These are phyloP conservation scores for Bolinopsis microptera DNA, from an alignment of 37 sponge, comb jelly and placozoan genomes.

Conservation along the genomic window DNA sequence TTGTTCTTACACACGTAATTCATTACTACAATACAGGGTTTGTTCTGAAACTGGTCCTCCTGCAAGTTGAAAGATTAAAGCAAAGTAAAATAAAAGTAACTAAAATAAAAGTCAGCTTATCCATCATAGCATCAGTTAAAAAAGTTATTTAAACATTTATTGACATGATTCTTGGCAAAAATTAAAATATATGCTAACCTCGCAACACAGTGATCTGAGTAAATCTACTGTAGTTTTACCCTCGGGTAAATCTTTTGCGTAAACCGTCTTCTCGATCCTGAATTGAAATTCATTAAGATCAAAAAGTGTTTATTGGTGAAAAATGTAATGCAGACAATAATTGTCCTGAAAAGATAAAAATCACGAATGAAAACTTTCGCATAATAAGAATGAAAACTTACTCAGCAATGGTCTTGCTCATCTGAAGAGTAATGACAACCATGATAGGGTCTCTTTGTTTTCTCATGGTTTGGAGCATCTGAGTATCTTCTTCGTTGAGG, in stretches of 20 bases:
- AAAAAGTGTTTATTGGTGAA: background rate
- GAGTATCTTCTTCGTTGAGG: background rate
- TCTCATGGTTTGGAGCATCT: background rate
- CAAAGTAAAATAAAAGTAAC: too few species aligned
- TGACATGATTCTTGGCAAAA: too few species aligned
- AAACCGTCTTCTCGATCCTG: background rate
- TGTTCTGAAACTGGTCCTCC: background rate
- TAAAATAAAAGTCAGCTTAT: too few species aligned
- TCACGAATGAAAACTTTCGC: background rate
- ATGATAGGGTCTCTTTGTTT: background rate
- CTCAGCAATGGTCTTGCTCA: background rate
- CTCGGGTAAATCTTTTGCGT: background rate
- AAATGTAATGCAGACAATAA: background rate
- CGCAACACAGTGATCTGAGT: background rate
- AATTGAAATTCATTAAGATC: background rate
- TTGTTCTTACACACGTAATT: background rate
- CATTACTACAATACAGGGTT: background rate
- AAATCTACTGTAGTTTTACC: background rate
- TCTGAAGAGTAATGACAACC: background rate
- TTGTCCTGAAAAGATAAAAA: too few species aligned
- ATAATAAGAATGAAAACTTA: background rate
- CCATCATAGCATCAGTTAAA: too few species aligned
- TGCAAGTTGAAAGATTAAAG: too few species aligned
- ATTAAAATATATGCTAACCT: too few species aligned
- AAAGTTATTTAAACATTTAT: too few species aligned